Conservation (phyloP, 2,113 vertebrate genomes). For the Delphinus delphis region DNA sequence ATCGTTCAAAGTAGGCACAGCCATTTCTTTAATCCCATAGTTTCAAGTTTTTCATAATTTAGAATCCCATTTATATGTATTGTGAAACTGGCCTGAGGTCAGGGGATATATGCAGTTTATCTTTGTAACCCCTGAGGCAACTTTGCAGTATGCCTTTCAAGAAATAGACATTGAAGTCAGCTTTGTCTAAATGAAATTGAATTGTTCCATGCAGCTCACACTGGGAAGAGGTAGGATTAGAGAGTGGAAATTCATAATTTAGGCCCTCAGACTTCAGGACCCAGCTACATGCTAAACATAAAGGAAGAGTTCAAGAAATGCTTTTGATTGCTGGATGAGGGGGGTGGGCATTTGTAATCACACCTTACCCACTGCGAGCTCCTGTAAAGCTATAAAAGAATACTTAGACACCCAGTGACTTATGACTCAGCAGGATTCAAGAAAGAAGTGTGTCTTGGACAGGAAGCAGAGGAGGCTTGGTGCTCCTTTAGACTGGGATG, state of each 20-base stretch:
- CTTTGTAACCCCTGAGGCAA: background rate
- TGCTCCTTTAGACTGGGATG: background rate
- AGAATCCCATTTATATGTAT: background rate
- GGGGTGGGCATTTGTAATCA: background rate
- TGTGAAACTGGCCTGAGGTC: background rate
- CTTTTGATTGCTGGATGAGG: background rate
- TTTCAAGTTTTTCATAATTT: constrained; percentile 3
- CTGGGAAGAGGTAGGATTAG: background rate
- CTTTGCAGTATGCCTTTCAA: background rate
- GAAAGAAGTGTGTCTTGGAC: background rate
- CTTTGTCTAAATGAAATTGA: background rate
- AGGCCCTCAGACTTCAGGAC: background rate
- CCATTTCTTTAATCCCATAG: background rate
- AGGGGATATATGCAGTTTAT: background rate
- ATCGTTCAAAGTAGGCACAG: background rate
- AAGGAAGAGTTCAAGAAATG: background rate
- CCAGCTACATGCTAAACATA: background rate
- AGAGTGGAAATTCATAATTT: background rate
- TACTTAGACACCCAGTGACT: background rate
- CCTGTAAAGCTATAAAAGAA: background rate
- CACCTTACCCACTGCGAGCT: too few relatives aligned
- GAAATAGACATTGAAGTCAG: background rate
- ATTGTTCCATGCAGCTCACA: background rate
- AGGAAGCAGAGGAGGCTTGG: background rate
- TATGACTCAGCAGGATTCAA: background rate